Percentiles rank a stretch among this genome's conserved stretches.
These are phyloP conservation scores for Diploptera punctata DNA, from an alignment of 2,888 invertebrate genomes.

Conservation along the genomic window DNA sequence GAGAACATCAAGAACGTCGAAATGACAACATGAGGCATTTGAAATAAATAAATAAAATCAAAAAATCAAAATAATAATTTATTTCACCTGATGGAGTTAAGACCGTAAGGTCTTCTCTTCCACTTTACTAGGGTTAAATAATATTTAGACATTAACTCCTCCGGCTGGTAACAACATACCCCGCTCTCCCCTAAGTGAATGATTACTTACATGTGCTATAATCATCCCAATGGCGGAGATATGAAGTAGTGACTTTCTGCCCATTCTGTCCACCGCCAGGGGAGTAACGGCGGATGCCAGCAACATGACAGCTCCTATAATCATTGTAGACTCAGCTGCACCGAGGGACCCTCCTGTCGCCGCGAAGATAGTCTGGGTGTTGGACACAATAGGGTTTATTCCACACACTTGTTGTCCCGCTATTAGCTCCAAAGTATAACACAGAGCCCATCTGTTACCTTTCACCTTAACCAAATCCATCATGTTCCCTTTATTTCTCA, in stretches of 20 bases:
- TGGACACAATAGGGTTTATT: slow-evolving; percentile 82
- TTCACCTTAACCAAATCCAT: slow-evolving; percentile 68
- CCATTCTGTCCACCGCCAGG: slow-evolving; percentile 77
- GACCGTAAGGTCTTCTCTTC: too few species aligned
- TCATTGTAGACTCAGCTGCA: slow-evolving; percentile 57
- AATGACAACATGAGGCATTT: too few species aligned
- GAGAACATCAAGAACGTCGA: too few species aligned
- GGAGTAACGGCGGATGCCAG: slow-evolving; percentile 73
- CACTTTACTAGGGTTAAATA: too few species aligned
- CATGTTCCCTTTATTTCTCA: slow-evolving; percentile 52
- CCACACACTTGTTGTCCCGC: slow-evolving; percentile 85
- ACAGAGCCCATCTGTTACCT: slow-evolving; percentile 77
- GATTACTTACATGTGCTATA: slow-evolving; percentile 64
- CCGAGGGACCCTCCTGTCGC: slow-evolving; percentile 39
- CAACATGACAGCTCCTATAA: slow-evolving; percentile 77
- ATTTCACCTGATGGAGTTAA: too few species aligned
- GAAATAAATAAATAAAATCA: too few species aligned
- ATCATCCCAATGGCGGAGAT: slow-evolving; percentile 73
- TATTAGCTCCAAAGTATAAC: slow-evolving; percentile 75
- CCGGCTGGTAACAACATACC: too few species aligned
- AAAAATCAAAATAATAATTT: too few species aligned
- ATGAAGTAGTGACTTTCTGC: slow-evolving; percentile 74
- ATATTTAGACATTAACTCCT: too few species aligned
- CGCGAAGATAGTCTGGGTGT: slow-evolving; percentile 70
- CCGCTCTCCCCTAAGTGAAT: too few species aligned